phyloP scores from a whole-genome alignment of 1,140 invertebrate genomes.

The Chironomus tepperi region DNA sequence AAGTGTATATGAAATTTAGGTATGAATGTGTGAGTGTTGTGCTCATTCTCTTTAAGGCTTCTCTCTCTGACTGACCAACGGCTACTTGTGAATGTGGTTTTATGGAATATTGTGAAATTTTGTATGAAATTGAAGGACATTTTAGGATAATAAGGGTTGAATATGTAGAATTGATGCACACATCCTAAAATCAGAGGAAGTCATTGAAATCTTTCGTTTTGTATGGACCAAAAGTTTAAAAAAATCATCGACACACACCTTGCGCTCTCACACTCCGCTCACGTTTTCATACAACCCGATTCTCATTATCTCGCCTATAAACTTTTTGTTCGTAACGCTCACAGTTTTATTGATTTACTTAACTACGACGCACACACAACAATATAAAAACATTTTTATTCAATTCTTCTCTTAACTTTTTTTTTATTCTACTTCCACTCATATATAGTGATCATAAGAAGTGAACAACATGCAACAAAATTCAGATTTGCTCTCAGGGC shows the following conservation, averaged over 20 bases:
- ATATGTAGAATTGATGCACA: background rate
- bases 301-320: background rate
- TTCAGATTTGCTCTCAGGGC: constrained; percentile 20
- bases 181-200: background rate
- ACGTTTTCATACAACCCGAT: background rate
- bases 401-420: background rate
- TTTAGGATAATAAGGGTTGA: background rate
- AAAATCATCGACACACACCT: background rate
- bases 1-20: no score
- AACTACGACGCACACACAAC: background rate
- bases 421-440: background rate
- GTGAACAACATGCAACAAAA: constrained; percentile 16
- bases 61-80: background rate
- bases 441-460: background rate
- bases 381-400: background rate
- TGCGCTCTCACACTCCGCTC: background rate
- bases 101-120: background rate
- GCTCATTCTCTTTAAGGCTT: background rate
- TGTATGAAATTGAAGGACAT: background rate
- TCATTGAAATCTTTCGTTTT: constrained; percentile 23
- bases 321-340: background rate
- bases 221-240: background rate
- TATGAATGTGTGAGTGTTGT: background rate
- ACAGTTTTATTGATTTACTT: constrained; percentile 7
- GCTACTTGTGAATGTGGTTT: background rate